Percentiles rank a stretch among this genome's conserved stretches.
Evolutionary conservation across 2,113 vertebrate genomes (phyloP).

Genomic region (Clupea harengus): DNA sequence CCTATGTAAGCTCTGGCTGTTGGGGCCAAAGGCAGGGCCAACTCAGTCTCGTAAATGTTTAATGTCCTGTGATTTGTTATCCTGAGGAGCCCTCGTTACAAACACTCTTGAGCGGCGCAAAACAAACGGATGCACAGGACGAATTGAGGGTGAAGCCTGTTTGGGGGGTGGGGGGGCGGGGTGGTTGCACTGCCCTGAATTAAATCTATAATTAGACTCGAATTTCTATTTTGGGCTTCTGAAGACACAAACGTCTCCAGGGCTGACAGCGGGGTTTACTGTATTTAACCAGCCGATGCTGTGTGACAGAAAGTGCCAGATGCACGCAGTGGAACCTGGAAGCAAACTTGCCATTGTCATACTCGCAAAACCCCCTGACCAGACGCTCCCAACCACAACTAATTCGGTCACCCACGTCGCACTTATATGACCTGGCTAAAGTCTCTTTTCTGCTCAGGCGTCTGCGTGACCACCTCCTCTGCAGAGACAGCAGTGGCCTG

Average conservation of each 20-base stretch:
- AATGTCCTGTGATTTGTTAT: background rate
- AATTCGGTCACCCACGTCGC: background rate
- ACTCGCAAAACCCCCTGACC: background rate
- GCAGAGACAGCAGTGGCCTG: background rate
- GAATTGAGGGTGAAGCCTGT: background rate
- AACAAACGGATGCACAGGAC: background rate
- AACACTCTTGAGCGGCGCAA: background rate
- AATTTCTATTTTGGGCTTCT: background rate
- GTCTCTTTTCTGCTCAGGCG: background rate
- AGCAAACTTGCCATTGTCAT: background rate
- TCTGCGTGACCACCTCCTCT: background rate
- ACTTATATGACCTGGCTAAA: background rate
- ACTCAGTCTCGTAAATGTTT: background rate
- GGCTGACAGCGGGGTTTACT: background rate
- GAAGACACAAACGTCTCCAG: background rate
- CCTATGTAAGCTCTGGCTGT: slow-evolving; percentile 42
- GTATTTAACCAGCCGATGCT: background rate
- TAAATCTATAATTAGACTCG: background rate
- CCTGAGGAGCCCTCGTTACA: background rate
- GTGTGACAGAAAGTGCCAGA: background rate
- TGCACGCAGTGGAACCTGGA: background rate
- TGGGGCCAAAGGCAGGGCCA: slow-evolving; percentile 43
- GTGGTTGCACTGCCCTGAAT: background rate
- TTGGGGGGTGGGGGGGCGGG: background rate
- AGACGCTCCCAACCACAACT: background rate